Evolutionary conservation across 2,113 vertebrate species (phyloP).

Genomic region (Alexandromys fortis): DNA sequence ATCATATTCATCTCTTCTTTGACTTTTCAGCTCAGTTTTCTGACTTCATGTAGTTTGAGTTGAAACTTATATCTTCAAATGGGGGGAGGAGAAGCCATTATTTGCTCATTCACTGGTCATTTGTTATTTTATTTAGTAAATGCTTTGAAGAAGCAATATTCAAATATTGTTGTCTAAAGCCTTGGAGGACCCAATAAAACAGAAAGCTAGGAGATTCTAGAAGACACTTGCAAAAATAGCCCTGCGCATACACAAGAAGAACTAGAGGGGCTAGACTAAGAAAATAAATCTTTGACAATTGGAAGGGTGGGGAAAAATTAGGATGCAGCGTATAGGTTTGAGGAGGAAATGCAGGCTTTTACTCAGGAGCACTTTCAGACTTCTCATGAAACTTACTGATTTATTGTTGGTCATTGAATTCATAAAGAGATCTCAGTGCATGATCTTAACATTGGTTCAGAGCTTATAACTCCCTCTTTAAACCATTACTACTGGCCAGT

Average conservation of each 20-base stretch:
- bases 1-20: neutral
- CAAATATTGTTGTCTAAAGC: neutral
- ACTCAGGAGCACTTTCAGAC: slow-evolving; percentile 60
- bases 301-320: slow-evolving; percentile 50
- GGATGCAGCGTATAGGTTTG: slow-evolving; percentile 6
- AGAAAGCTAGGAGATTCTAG: neutral
- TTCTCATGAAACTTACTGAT: slow-evolving; percentile 67
- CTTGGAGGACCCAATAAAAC: neutral
- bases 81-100: neutral
- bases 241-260: neutral
- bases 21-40: slow-evolving; percentile 14
- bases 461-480: slow-evolving; percentile 60
- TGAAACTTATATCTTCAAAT: slow-evolving; percentile 22
- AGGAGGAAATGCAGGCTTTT: slow-evolving; percentile 51
- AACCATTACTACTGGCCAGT: slow-evolving; percentile 55
- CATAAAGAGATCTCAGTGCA: slow-evolving; percentile 68
- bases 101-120: neutral
- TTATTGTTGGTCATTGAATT: slow-evolving; percentile 70
- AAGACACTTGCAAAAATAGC: neutral
- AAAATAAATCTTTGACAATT: slow-evolving; percentile 12
- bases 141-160: neutral
- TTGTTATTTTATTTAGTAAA: slow-evolving; percentile 32
- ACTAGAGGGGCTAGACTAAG: neutral
- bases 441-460: slow-evolving; percentile 70
- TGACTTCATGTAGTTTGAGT: neutral